Base-by-base conservation (phyloP, 2,888 invertebrate species). In the Onthophagus sagittarius region DNA sequence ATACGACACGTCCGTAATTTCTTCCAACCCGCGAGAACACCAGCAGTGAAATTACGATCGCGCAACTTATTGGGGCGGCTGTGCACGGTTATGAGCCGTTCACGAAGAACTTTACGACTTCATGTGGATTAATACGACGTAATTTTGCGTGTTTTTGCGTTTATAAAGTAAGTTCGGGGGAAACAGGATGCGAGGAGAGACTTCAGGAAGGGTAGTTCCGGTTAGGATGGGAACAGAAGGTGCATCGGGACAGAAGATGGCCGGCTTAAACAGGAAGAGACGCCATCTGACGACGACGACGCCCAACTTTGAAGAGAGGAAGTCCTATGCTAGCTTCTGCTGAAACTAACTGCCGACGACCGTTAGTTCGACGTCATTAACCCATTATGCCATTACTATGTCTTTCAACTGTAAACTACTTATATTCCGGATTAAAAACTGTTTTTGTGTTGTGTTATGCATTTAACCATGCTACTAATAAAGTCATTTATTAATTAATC, bases 31-130 rank as follows among this genome's bases (percentile, higher is more conserved):
- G 15, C 11, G 15, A 63, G 23, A 15, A 14, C 23, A 32, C 33
- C 1, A 39, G 67, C 31, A 62, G 70, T 65, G 15, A 33, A n/a
- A 62, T 67, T 15, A n/a, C 13, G 9, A 67, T 23, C 31, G 65
- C 53, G 70, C 70, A 63, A 64, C 67, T 32, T 67, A 71, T 32
- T 32, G 67, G 31, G 23, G 67, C 67, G 67, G 23, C 31, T 79
- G 80, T 82, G 84, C 85, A 85, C 85, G 85, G 83, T 85, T 85
- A 84, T 83, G 85, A 85, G 85, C 85, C 85, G 85, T 84, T 84
- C 84, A 81, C 84, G 84, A 85, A 85, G 85, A 85, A 85, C 84
- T 83, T 81, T 82, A 80, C 81, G 80, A 33, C 53, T 79, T 80
- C 84, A 85, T 85, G 85, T 84, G 85, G 85, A 85, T 86, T 86